These are phyloP conservation scores for Galbula dea DNA, from an alignment of 2,113 vertebrate genomes.

Conservation along the genomic window DNA sequence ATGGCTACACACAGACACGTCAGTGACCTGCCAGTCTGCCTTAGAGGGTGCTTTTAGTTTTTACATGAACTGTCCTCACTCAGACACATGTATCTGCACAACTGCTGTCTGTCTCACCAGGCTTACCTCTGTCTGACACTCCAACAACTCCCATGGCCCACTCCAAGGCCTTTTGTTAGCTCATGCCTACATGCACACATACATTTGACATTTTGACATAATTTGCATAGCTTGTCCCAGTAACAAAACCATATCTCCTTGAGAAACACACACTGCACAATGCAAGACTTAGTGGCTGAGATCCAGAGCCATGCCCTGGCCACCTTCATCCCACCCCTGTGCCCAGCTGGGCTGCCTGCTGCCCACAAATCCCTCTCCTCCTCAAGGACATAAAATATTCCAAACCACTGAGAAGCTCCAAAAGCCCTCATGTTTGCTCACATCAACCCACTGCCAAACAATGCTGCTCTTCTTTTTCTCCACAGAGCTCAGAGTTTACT, in stretches of 20 bases:
- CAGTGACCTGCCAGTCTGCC: neutral
- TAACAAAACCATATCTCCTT: neutral
- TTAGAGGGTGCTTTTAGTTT: neutral
- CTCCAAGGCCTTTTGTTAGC: neutral
- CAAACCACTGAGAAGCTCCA: neutral
- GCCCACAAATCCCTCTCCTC: conserved; percentile 1
- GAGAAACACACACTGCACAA: neutral
- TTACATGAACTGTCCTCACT: neutral
- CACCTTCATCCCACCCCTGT: neutral
- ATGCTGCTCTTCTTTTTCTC: neutral
- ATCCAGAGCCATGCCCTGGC: neutral
- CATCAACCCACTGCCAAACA: neutral
- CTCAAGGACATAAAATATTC: neutral
- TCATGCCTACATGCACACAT: neutral
- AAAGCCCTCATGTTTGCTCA: neutral
- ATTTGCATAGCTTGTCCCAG: neutral
- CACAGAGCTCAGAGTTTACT: neutral
- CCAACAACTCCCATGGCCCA: neutral
- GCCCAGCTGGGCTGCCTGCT: neutral
- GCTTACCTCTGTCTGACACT: neutral
- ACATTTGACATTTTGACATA: neutral
- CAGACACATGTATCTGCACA: neutral
- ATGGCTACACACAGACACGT: neutral
- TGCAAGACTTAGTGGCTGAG: neutral
- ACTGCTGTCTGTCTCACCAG: neutral